Percentiles rank a stretch among this genome's conserved stretches.
phyloP scores from a whole-genome alignment of 2,888 invertebrate genomes.

The Nemotelus nigrinus region DNA sequence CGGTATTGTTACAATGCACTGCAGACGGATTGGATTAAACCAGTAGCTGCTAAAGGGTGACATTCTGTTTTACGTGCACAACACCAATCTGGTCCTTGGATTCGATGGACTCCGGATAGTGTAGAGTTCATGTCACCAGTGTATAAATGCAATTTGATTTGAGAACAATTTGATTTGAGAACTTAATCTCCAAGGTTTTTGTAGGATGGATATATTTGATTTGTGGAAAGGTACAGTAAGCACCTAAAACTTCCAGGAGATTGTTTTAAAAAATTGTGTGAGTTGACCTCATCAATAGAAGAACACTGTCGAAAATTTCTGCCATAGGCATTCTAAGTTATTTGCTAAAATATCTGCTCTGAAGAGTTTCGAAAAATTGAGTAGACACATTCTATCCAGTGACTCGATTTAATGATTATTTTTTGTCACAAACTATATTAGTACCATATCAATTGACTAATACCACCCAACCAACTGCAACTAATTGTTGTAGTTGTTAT shows the following conservation, averaged over 20 bases:
- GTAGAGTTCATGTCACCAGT: slow-evolving; percentile 14
- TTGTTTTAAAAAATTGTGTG: too few relatives aligned
- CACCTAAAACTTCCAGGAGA: too few relatives aligned
- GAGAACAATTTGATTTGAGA: slow-evolving; percentile 20
- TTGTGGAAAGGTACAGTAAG: too few relatives aligned
- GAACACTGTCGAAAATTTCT: too few relatives aligned
- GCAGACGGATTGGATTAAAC: slow-evolving; percentile 29
- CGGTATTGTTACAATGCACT: slow-evolving; percentile 21
- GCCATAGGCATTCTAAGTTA: too few relatives aligned
- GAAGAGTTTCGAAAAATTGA: too few relatives aligned
- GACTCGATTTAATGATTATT: too few relatives aligned
- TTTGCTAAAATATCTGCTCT: too few relatives aligned
- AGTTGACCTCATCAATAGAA: too few relatives aligned
- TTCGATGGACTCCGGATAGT: slow-evolving; percentile 28
- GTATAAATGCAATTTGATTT: slow-evolving; percentile 21
- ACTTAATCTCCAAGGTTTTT: slow-evolving; percentile 26
- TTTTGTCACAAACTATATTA: too few relatives aligned
- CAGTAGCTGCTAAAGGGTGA: slow-evolving; percentile 38
- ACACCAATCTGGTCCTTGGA: neutral
- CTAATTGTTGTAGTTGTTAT: slow-evolving; percentile 31
- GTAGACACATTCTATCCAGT: too few relatives aligned
- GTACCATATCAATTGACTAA: slow-evolving; percentile 8
- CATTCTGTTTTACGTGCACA: neutral
- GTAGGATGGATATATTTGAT: neutral
- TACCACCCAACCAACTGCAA: slow-evolving; percentile 22